These are phyloP conservation scores for Tiaroga cobitis DNA, from an alignment of 2,797 vertebrate genomes.

Conservation along the genomic window DNA sequence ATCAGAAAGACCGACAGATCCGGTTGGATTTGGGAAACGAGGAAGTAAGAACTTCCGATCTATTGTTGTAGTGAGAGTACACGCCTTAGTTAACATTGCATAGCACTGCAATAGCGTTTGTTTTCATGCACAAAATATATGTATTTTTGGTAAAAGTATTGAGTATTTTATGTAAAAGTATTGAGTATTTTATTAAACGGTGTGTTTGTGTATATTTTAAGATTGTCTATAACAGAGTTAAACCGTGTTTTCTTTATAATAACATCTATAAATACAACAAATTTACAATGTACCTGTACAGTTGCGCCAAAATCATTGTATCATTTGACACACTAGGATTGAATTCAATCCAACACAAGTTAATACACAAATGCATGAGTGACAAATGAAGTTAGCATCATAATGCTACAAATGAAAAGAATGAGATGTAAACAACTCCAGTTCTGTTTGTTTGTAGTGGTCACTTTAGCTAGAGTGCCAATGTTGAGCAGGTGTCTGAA, in stretches of 20 bases:
- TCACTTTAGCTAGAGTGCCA: slow-evolving; percentile 28
- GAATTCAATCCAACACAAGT: background rate
- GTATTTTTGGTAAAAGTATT: background rate
- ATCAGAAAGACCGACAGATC: slow-evolving; percentile 4
- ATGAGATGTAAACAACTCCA: slow-evolving; percentile 9
- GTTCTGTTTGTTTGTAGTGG: slow-evolving; percentile 27
- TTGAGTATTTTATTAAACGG: background rate
- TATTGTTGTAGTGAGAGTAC: slow-evolving; percentile 10
- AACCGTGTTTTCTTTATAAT: background rate
- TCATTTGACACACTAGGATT: background rate
- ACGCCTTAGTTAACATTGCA: slow-evolving; percentile 30
- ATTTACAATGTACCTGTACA: background rate
- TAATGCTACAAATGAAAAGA: background rate
- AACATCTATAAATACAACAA: background rate
- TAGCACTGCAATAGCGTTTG: background rate
- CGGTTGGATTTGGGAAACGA: slow-evolving; percentile 39
- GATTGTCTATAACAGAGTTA: background rate
- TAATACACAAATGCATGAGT: background rate
- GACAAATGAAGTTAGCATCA: background rate
- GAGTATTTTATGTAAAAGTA: background rate
- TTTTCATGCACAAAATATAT: background rate
- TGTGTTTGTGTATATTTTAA: background rate
- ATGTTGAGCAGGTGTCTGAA: slow-evolving; percentile 56
- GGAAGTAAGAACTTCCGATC: slow-evolving; percentile 37
- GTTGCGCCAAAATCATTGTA: background rate